Evolutionary conservation across 2,888 invertebrate genomes (phyloP).

Genomic region (Trileptium ribeirensis): DNA sequence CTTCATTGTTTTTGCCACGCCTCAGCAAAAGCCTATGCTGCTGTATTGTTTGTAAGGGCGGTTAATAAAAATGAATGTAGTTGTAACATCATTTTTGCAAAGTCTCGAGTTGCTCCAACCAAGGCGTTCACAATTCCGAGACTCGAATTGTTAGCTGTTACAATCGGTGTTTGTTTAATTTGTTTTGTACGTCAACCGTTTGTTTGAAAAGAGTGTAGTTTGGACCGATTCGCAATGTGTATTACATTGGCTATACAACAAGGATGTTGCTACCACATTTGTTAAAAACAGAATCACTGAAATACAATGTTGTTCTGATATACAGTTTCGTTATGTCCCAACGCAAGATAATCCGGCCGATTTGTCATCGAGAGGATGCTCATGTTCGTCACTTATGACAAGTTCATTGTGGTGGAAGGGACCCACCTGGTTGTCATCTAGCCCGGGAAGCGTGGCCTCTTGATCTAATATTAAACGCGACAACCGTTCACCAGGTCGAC

Average conservation of each 20-base stretch:
- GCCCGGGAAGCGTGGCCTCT: background rate
- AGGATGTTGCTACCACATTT: conserved; percentile 27
- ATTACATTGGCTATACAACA: conserved; percentile 35
- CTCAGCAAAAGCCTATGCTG: conserved; percentile 36
- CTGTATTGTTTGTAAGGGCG: conserved; percentile 32
- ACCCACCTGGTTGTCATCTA: background rate
- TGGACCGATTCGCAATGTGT: conserved; percentile 36
- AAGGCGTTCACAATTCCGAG: conserved; percentile 36
- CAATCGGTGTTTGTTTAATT: conserved; percentile 24
- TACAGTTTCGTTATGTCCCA: conserved; percentile 39
- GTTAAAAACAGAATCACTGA: conserved; percentile 39
- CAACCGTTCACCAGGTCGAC: too few relatives aligned
- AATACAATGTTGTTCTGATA: conserved; percentile 31
- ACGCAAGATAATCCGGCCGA: conserved; percentile 44
- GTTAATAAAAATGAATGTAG: background rate
- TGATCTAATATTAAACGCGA: too few relatives aligned
- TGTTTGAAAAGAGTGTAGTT: conserved; percentile 14
- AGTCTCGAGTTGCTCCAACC: conserved; percentile 37
- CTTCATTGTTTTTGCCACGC: conserved; percentile 37
- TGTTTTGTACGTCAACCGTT: conserved; percentile 31
- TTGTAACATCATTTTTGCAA: conserved; percentile 26
- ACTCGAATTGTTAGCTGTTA: conserved; percentile 19
- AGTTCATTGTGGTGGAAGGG: background rate
- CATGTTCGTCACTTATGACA: background rate
- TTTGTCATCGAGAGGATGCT: conserved; percentile 36